Base-by-base conservation (phyloP, 2,888 invertebrate species). In the Brenthis ino region DNA sequence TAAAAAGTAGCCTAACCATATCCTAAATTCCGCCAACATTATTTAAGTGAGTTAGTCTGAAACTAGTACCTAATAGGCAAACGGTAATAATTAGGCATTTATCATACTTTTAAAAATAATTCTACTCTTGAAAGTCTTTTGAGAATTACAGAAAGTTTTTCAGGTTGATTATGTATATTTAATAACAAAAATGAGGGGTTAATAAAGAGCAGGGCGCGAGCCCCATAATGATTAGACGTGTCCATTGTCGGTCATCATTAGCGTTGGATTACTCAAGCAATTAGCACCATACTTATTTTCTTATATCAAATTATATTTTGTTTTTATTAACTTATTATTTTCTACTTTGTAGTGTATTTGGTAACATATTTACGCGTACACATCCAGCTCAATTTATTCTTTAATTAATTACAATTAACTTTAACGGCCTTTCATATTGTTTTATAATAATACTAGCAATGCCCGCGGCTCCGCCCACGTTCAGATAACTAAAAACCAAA, bases 161-260 rank as follows among this genome's bases (percentile, higher is more conserved):
- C 48, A 50, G 28, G n/a, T 50, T n/a, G 2, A 13, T 28, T 37
- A 56, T 20, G 12, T 28, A 50, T 50, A 63, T 65, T 65, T 65
- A 68, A 64, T 71, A 71, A 56, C 48, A 54, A 61, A 66, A 58
- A 60, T 48, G 63, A 68, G 57, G 58, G 47, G 64, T 14, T 57
- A 67, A 68, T 65, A 70, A 65, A 16, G 55, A 37, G 55, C 58
- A 70, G 74, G 74, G 75, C 55, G 71, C 64, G 69, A 70, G 70
- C 75, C 74, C 77, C 78, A 75, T 77, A 78, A 75, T 80, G 77
- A 84, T 84, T 83, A 83, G 79, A 77, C 75, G 72, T 76, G 86
- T 85, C 82, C 76, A 77, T 65, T 74, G 74, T 75, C 77, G 55
- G 64, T 87, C 85, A 85, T 82, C 84, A 85, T 88, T 86, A 88